Evolutionary conservation across 2,888 invertebrate genomes (phyloP), one percentile per base, ranked within the genome.

Genomic region (Caprella mutica): DNA sequence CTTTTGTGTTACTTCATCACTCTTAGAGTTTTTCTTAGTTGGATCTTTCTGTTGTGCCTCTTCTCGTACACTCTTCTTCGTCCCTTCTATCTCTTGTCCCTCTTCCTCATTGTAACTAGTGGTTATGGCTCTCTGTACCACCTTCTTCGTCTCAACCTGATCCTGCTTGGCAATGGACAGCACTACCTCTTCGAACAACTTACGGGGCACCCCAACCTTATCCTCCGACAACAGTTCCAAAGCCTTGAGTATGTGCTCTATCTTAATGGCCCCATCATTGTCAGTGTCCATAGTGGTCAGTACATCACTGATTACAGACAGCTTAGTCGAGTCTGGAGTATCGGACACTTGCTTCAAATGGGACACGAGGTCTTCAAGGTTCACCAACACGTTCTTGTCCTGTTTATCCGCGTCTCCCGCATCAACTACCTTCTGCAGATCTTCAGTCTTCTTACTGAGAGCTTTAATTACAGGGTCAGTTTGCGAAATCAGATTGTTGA

Each of bases 151-250:
- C 39, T 66, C 66, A 9, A 66, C 52, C 52, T 60, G 58, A 24
- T 66, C 66, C 50, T 66, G 66, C 30, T 65, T 59, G 29, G 58
- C 59, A 39, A 66, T 76, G 55, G 94, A 73, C 39, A 85, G 83
- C 39, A 94, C 81, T 44, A 96, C 76, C 71, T 94, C 91, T 52
- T 85, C 81, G 68, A 96, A 79, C 73, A 93, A 90, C 69, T 86
- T 84, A 66, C 83, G 80, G 53, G 80, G 84, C 40, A 96, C 76
- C 68, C 92, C 85, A 1, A 94, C 84, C 70, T 91, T 85, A 72
- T 96, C 94, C 68, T 86, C 84, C 38, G 90, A 91, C 67, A 96
- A 84, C 46, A 89, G 78, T 74, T 94, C 92, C 58, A 96, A 78
- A 62, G 94, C 88, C 92, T 94, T 67, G 27, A 66, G 65, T 23